Base-by-base conservation (phyloP, 2,113 vertebrate genomes). In the Lampris incognitus region DNA sequence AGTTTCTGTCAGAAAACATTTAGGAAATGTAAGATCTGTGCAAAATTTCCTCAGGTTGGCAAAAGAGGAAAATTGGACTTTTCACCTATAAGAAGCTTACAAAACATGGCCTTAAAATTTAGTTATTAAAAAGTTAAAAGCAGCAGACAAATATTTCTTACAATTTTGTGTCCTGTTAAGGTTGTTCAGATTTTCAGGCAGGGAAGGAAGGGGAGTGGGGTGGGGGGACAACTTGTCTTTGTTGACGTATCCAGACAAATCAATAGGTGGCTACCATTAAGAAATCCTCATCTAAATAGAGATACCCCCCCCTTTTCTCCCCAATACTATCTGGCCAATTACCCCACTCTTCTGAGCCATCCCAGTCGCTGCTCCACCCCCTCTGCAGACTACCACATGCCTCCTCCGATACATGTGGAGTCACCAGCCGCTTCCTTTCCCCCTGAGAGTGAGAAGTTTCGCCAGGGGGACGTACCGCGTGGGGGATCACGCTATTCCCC, bases 1-100 rank as follows among this genome's bases (percentile, higher is more conserved):
- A 68, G 36, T 9, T 37, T 13, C 73, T n/a, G 51, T 50, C 39
- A 49, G 49, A 39, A 55, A 65, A 61, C 62, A 55, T 52, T 69
- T 40, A 37, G 57, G 24, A 69, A 52, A 44, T 65, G 70, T 50
- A 38, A 58, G 3, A 8, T 52, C 3, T 2, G 50, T 10, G 50
- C 9, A 10, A 11, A 52, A 8, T 70, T 76, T 58, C 24, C 44
- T 41, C 44, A 51, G 5, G 48, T 51, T 68, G 67, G 56, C 48
- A 69, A 41, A 55, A 59, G 38, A 48, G 13, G 3, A 50, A 7
- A 3, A 48, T 68, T n/a, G 56, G 37, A 67, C 11, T 58, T 75
- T 42, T 46, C 48, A 61, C 65, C 39, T 40, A 13, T 70, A 2
- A 24, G 57, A 69, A n/a, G 42, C 55, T 50, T 4, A 0, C 7